Conservation (phyloP, 2,888 invertebrate species). For the Folsomia manolachei region DNA sequence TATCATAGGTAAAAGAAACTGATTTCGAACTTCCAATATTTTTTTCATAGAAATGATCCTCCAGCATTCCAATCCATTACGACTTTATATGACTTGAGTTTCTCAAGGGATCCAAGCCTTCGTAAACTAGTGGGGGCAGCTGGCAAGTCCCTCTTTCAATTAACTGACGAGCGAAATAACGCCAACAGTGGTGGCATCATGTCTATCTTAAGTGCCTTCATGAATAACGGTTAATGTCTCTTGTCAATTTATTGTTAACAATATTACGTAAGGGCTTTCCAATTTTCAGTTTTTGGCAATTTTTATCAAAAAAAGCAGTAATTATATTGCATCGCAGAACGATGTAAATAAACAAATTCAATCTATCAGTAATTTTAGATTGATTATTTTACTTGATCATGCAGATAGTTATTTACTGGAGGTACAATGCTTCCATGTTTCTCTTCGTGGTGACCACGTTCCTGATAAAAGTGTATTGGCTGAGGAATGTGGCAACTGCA, state of each 20-base stretch:
- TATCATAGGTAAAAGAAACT: too few relatives aligned
- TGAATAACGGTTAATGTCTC: constrained; percentile 19
- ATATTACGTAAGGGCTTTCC: neutral
- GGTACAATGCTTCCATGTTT: constrained; percentile 26
- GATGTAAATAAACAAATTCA: neutral
- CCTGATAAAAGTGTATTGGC: constrained; percentile 38
- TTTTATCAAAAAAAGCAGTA: neutral
- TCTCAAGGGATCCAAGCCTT: constrained; percentile 39
- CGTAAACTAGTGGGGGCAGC: constrained; percentile 32
- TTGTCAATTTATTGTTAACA: neutral
- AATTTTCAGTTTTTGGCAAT: neutral
- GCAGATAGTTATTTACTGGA: constrained; percentile 24
- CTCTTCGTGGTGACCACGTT: constrained; percentile 30
- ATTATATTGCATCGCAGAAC: neutral
- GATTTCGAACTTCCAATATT: neutral
- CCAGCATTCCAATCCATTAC: constrained; percentile 32
- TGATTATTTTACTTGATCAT: too few relatives aligned
- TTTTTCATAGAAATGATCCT: constrained; percentile 31
- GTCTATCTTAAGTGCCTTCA: constrained; percentile 43
- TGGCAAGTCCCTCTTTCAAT: constrained; percentile 41
- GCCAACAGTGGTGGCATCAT: constrained; percentile 30
- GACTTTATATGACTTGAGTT: constrained; percentile 41
- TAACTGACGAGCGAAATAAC: constrained; percentile 31
- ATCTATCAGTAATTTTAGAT: neutral
- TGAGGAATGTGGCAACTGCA: constrained; percentile 46